phyloP scores from a whole-genome alignment of 2,113 vertebrate genomes.

The Calyptommatus sinebrachiatus region DNA sequence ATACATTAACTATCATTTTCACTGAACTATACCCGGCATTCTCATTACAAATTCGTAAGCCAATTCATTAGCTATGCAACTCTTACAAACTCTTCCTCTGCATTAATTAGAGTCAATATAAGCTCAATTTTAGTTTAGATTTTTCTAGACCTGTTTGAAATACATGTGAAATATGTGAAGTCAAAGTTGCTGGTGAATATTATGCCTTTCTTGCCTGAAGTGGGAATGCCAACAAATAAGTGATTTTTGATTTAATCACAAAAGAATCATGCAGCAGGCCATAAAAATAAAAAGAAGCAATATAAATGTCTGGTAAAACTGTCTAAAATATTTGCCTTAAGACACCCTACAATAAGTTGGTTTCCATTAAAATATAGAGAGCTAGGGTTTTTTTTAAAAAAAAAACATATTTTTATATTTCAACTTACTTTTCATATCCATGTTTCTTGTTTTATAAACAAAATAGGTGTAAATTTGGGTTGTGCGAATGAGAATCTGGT shows the following conservation, averaged over 20 bases:
- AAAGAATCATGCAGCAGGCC: neutral
- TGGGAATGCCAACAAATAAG: neutral
- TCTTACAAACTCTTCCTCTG: neutral
- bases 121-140: neutral
- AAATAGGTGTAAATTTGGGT: conserved; percentile 98
- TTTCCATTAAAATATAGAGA: conserved; percentile 2
- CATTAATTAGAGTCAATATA: neutral
- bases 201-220: neutral
- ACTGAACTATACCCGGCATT: neutral
- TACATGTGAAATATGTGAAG: no score
- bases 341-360: neutral
- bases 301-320: no score
- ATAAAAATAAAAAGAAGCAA: neutral
- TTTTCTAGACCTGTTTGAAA: neutral
- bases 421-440: conserved; percentile 98
- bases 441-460: conserved; percentile 97
- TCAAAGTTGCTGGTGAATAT: neutral
- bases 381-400: neutral
- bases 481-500: conserved; percentile 97
- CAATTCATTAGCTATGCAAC: neutral
- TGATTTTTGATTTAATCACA: neutral
- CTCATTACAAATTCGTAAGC: neutral
- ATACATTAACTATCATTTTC: neutral
- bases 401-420: neutral
- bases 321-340: no score